Percentiles rank a stretch among this genome's conserved stretches.
These are phyloP conservation scores for Percopsis omiscomaycus DNA, from an alignment of 2,797 vertebrate species.

Conservation along the genomic window DNA sequence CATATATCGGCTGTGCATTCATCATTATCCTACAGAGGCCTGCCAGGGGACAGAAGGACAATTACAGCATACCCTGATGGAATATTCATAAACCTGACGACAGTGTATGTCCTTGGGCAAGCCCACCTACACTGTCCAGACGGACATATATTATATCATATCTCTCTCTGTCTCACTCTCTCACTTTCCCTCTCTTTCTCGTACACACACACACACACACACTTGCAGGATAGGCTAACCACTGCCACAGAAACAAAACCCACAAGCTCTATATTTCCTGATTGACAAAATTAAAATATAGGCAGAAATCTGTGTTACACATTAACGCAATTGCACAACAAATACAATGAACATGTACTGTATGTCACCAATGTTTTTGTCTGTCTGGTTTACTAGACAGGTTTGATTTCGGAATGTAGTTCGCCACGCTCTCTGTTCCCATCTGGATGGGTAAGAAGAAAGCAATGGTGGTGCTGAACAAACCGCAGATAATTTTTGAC, in stretches of 20 bases:
- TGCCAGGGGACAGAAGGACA: slow-evolving; percentile 37
- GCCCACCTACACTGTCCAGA: slow-evolving; percentile 40
- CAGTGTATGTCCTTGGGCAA: slow-evolving; percentile 56
- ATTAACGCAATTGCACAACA: slow-evolving; percentile 10
- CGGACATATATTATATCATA: slow-evolving; percentile 18
- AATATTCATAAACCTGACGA: slow-evolving; percentile 68
- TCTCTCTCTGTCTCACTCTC: background rate
- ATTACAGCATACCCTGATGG: slow-evolving; percentile 53
- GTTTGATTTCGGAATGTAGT: slow-evolving; percentile 51
- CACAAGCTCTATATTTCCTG: background rate
- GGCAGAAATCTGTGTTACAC: background rate
- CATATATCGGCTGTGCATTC: slow-evolving; percentile 56
- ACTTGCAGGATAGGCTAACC: slow-evolving; percentile 6
- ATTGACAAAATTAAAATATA: background rate
- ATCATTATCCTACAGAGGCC: slow-evolving; percentile 44
- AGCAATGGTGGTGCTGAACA: slow-evolving; percentile 70
- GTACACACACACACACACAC: background rate
- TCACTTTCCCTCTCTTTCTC: slow-evolving; percentile 13
- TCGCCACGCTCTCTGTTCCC: slow-evolving; percentile 59
- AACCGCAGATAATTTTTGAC: slow-evolving; percentile 79
- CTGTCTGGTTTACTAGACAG: slow-evolving; percentile 26
- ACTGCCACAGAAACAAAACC: background rate
- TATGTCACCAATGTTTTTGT: slow-evolving; percentile 31
- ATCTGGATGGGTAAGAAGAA: slow-evolving; percentile 61
- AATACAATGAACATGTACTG: slow-evolving; percentile 10